Percentiles rank a stretch among this genome's conserved stretches.
These are phyloP conservation scores for Neopipo cinnamomea DNA, from an alignment of 2,113 vertebrate species.

Conservation along the genomic window DNA sequence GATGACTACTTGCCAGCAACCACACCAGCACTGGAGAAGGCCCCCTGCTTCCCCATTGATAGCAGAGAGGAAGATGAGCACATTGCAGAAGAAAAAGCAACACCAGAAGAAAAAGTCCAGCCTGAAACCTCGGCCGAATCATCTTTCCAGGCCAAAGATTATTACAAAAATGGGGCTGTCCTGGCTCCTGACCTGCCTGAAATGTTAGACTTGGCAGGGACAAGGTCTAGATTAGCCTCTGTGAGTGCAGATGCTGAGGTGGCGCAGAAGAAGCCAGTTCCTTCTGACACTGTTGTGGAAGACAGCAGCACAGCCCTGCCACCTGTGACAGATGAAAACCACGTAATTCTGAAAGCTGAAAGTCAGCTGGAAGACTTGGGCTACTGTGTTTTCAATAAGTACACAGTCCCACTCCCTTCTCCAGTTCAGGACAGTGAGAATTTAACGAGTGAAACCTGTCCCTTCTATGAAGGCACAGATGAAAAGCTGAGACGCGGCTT, in stretches of 20 bases:
- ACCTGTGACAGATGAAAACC: constrained; percentile 81
- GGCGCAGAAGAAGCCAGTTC: constrained; percentile 79
- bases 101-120: constrained; percentile 69
- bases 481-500: constrained; percentile 74
- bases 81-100: constrained; percentile 53
- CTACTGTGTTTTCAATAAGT: constrained; percentile 98
- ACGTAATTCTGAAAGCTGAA: constrained; percentile 82
- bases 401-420: constrained; percentile 94
- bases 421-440: constrained; percentile 86
- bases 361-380: constrained; percentile 94
- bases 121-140: constrained; percentile 79
- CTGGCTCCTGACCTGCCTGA: constrained; percentile 95
- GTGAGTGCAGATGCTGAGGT: constrained; percentile 85
- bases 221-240: constrained; percentile 87
- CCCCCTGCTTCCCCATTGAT: constrained; percentile 82
- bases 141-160: constrained; percentile 78
- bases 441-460: constrained; percentile 70
- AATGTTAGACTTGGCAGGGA: constrained; percentile 93
- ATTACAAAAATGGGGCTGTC: constrained; percentile 88
- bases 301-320: constrained; percentile 78
- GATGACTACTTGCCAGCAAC: constrained; percentile 93
- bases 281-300: constrained; percentile 75
- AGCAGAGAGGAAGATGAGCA: constrained; percentile 69
- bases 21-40: constrained; percentile 87
- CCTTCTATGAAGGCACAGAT: constrained; percentile 76